A percentile compares a stretch with the other conserved stretches of the same genome.
Conservation (phyloP, 2,888 invertebrate species). For the Emmelina monodactyla region DNA sequence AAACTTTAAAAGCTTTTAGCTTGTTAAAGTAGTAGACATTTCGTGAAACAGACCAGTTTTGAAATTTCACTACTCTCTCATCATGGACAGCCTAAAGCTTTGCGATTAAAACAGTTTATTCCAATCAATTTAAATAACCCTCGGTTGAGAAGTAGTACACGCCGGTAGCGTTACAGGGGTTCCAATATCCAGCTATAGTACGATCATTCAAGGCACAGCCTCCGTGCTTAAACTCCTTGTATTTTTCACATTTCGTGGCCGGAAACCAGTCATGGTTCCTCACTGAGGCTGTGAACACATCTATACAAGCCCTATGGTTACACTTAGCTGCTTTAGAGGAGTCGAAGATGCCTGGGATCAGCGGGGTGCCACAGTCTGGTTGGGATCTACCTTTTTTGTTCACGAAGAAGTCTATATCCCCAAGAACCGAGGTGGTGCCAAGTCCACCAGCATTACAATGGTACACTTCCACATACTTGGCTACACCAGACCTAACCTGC, state of each 20-base stretch:
- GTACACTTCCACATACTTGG: conserved; percentile 66
- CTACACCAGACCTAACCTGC: conserved; percentile 61
- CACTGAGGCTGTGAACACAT: conserved; percentile 40
- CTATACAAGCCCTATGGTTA: conserved; percentile 43
- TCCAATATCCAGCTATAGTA: conserved; percentile 44
- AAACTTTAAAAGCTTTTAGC: too few relatives aligned
- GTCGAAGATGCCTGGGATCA: conserved; percentile 39
- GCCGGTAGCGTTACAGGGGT: conserved; percentile 43
- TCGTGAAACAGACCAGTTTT: too few relatives aligned
- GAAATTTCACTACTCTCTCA: too few relatives aligned
- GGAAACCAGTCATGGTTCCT: conserved; percentile 31
- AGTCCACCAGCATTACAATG: conserved; percentile 67
- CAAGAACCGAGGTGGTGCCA: conserved; percentile 55
- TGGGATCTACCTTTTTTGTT: conserved; percentile 67
- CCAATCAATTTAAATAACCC: conserved; percentile 24
- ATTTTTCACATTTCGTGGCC: conserved; percentile 41
- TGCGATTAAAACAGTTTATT: conserved; percentile 3
- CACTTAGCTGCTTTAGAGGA: conserved; percentile 47
- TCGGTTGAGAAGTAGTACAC: conserved; percentile 45
- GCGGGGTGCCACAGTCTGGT: conserved; percentile 55
- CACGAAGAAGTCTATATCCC: conserved; percentile 66
- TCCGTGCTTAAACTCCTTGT: conserved; percentile 33
- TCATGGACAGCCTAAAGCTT: too few relatives aligned
- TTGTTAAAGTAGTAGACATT: too few relatives aligned
- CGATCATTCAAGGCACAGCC: conserved; percentile 29